Evolutionary conservation across 2,113 vertebrate genomes (phyloP).

Genomic region (Sylvietta virens): DNA sequence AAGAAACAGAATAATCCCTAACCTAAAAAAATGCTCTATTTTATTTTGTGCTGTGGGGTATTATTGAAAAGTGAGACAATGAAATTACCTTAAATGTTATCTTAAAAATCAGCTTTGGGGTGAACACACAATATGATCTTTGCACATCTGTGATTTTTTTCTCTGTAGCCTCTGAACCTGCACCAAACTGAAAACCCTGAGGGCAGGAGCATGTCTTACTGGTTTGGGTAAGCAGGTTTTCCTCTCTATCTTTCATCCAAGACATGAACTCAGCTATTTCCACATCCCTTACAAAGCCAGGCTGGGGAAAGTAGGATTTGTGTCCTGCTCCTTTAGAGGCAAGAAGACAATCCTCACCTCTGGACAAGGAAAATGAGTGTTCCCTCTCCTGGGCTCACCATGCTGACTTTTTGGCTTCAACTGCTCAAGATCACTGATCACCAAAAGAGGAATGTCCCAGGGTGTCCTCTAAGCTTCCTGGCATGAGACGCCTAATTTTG

Average conservation of each 20-base stretch:
- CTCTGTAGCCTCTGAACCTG: not conserved
- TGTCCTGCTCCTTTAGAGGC: not conserved
- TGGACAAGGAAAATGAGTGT: not conserved
- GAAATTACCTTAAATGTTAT: not conserved
- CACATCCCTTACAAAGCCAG: not conserved
- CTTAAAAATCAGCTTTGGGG: not conserved
- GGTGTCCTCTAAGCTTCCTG: not conserved
- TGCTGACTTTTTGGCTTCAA: not conserved
- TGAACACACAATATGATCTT: not conserved
- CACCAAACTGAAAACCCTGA: not conserved
- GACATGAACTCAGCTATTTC: rapidly evolving
- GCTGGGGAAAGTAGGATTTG: not conserved
- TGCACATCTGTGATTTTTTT: not conserved
- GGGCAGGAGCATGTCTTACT: rapidly evolving
- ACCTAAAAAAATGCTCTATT: not conserved
- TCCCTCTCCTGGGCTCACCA: not conserved
- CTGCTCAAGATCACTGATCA: not conserved
- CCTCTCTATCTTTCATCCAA: not conserved
- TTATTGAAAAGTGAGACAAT: not conserved
- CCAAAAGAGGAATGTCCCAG: not conserved
- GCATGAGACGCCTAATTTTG: not conserved
- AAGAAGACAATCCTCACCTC: not conserved
- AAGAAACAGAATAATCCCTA: not conserved
- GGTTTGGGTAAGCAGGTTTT: not conserved
- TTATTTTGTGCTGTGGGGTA: not conserved